Evolutionary conservation across 2,888 invertebrate species (phyloP), one percentile per base, ranked within the genome.

Genomic region (Tetrapedia diversipes): DNA sequence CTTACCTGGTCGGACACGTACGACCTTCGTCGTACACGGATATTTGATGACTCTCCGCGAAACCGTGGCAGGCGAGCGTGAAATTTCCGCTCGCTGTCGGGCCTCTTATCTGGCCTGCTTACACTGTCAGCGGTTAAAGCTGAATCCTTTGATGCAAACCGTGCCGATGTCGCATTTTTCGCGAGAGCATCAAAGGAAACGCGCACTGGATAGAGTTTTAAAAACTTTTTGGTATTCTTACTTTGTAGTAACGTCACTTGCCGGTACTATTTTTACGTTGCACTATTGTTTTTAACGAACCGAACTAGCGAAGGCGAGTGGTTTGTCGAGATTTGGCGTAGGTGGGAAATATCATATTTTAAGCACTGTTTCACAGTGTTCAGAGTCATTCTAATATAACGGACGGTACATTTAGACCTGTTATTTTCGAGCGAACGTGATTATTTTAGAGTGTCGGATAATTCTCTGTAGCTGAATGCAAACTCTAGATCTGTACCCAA

Each of bases 61-160:
- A 61, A 63, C 54, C 59, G 59, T 43, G 53, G 70, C 77, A 79
- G 74, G 77, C 79, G 75, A 64, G 64, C 75, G 59, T 56, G 47
- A 68, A 75, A 60, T 64, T 41, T 61, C 56, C 45, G 45, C 37
- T 45, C n/a, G 53, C 57, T 41, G 10, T 41, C 43, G 27, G 4
- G 34, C 45, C 16, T 8, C 19, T 24, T 51, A n/a, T 34, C 39
- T 51, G n/a, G 10, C 57, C 16, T 47, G 41, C 27, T n/a, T 24
- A 41, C 51, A 8, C 19, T 43, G 37, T 54, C 73, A 29, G 24
- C 43, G 73, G 51, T 71, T 56, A 51, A 49, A 49, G 22, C 41
- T n/a, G 43, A 34, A 43, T 43, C 45, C 45, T 60, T 41, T 34
- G 24, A 60, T 11, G 16, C 16, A 49, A 70, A 56, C 41, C 19